phyloP scores from a whole-genome alignment of 2,888 invertebrate genomes.

The Oligia latruncula region DNA sequence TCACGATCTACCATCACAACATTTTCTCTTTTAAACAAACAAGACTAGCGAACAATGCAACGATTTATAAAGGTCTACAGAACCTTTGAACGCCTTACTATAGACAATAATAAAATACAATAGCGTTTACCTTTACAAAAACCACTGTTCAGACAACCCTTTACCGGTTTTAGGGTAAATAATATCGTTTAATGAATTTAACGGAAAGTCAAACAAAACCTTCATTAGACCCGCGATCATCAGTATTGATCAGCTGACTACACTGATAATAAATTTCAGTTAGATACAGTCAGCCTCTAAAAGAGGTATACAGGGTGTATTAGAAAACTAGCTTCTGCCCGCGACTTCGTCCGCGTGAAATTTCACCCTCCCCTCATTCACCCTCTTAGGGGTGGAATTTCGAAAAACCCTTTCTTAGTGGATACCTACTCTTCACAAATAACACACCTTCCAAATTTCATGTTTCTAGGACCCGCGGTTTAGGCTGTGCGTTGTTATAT shows the following conservation, averaged over 20 bases:
- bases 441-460: too few relatives aligned
- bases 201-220: not conserved
- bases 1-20: not conserved
- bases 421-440: too few relatives aligned
- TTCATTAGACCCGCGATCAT: slow-evolving; percentile 22
- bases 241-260: slow-evolving; percentile 17
- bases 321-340: too few relatives aligned
- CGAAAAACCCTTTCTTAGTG: too few relatives aligned
- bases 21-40: slow-evolving; percentile 17
- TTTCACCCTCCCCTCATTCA: too few relatives aligned
- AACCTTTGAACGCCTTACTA: slow-evolving; percentile 12
- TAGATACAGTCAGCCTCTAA: not conserved
- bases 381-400: too few relatives aligned
- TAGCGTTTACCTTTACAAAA: slow-evolving; percentile 26
- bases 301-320: not conserved
- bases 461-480: too few relatives aligned
- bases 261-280: not conserved
- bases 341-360: too few relatives aligned
- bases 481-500: too few relatives aligned
- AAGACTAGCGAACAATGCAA: slow-evolving; percentile 24
- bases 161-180: slow-evolving; percentile 22
- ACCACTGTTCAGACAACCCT: slow-evolving; percentile 21
- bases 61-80: slow-evolving; percentile 24
- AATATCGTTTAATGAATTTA: slow-evolving; percentile 34
- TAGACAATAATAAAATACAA: slow-evolving; percentile 20